Evolutionary conservation across 1,140 invertebrate species (phyloP).

Genomic region (Xylocopa sonorina): DNA sequence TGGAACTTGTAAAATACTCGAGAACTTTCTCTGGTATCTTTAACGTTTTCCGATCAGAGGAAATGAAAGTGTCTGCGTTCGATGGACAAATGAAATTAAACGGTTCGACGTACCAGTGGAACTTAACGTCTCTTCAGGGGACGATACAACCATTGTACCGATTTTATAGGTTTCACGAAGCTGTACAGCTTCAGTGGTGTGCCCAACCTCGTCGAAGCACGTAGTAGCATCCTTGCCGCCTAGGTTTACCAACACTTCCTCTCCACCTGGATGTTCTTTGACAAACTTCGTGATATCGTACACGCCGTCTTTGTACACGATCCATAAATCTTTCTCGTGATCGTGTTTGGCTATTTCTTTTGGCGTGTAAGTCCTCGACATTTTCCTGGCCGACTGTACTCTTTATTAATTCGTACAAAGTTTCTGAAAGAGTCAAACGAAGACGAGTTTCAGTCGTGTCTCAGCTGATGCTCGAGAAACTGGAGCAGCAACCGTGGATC

Average conservation of each 20-base stretch:
- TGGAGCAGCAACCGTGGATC: background rate
- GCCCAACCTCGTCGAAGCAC: constrained; percentile 92
- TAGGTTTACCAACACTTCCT: constrained; percentile 90
- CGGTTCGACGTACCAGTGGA: background rate
- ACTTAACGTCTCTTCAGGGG: background rate
- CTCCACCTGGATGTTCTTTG: constrained; percentile 91
- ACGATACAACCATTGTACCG: constrained; percentile 75
- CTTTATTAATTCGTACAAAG: background rate
- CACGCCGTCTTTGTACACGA: constrained; percentile 83
- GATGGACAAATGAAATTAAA: no score
- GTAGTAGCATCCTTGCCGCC: constrained; percentile 89
- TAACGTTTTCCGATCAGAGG: no score
- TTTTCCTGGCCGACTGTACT: constrained; percentile 27
- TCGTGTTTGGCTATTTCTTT: constrained; percentile 79
- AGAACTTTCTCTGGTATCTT: no score
- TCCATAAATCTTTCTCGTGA: constrained; percentile 75
- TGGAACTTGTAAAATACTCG: no score
- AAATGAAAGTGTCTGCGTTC: no score
- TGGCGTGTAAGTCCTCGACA: constrained; percentile 80
- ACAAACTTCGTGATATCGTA: constrained; percentile 84
- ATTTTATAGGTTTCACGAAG: constrained; percentile 87
- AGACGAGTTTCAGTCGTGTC: no score
- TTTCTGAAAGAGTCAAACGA: background rate
- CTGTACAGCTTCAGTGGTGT: constrained; percentile 89
- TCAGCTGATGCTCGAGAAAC: no score